Percentiles rank a stretch among this genome's conserved stretches.
phyloP scores from a whole-genome alignment of 1,140 invertebrate genomes.

The Pseudomyrmex pallidus region DNA sequence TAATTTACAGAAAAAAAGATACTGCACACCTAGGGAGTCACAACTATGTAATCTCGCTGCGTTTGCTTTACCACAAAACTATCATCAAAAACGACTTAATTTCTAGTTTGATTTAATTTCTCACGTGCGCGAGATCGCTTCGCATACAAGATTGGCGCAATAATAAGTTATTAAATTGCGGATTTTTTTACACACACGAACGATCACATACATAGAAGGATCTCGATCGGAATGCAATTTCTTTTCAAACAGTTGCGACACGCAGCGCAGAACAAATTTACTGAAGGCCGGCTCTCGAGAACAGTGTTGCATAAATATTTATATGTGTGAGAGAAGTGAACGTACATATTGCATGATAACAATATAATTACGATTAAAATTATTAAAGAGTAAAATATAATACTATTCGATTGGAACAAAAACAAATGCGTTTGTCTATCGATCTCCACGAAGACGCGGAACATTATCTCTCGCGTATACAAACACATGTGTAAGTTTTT shows the following conservation, averaged over 20 bases:
- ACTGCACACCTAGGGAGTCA: constrained; percentile 8
- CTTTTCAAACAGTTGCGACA: neutral
- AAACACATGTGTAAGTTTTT: constrained; percentile 39
- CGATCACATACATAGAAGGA: neutral
- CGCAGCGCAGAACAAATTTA: constrained; percentile 4
- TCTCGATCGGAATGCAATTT: neutral
- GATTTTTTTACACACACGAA: neutral
- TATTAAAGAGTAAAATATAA: constrained; percentile 34
- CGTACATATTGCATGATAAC: constrained; percentile 18
- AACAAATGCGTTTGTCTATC: neutral
- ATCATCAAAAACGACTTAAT: constrained; percentile 9
- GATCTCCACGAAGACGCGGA: constrained; percentile 27
- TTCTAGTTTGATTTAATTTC: constrained; percentile 52
- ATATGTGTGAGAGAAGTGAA: constrained; percentile 11
- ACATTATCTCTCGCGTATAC: constrained; percentile 48
- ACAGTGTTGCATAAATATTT: constrained; percentile 37
- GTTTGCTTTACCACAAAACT: constrained; percentile 3
- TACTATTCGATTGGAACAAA: constrained; percentile 28
- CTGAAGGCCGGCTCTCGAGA: constrained; percentile 22
- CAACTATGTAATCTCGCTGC: constrained; percentile 1
- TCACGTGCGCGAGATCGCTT: neutral
- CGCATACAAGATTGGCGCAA: neutral
- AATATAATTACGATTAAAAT: constrained; percentile 20
- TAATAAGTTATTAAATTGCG: constrained; percentile 50
- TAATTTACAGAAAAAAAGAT: neutral